phyloP scores from a whole-genome alignment of 2,113 vertebrate species.

The Chelonoidis abingdonii region DNA sequence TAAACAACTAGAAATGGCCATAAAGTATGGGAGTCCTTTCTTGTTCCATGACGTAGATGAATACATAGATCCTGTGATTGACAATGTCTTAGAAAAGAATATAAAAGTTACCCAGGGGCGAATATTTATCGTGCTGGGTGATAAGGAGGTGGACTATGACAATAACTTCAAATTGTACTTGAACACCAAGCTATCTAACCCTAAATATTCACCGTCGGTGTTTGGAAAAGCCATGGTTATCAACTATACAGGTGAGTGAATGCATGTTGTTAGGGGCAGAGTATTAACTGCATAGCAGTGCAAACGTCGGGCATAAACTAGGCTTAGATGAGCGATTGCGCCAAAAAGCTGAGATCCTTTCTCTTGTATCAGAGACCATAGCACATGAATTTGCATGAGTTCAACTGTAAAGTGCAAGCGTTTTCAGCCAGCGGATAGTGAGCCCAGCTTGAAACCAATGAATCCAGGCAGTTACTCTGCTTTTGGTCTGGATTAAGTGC shows the following conservation, averaged over 20 bases:
- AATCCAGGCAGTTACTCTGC: neutral
- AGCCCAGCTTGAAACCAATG: neutral
- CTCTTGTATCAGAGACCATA: neutral
- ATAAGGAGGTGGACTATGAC: conserved; percentile 96
- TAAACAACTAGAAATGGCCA: conserved; percentile 93
- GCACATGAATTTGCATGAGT: neutral
- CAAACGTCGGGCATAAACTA: neutral
- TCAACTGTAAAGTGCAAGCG: neutral
- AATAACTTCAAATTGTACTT: conserved; percentile 93
- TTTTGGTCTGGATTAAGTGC: neutral
- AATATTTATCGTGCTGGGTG: conserved; percentile 88
- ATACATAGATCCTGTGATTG: conserved; percentile 96
- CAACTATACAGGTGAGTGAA: conserved; percentile 92
- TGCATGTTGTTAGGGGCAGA: neutral
- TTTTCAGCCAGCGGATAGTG: neutral
- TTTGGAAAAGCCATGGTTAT: conserved; percentile 98
- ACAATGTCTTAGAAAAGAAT: conserved; percentile 94
- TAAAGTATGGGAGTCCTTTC: conserved; percentile 94
- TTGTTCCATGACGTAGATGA: conserved; percentile 95
- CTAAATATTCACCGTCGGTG: conserved; percentile 91
- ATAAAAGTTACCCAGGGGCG: conserved; percentile 86
- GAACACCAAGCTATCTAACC: conserved; percentile 94
- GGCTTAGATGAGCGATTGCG: neutral
- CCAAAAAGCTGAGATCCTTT: neutral
- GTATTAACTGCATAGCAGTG: neutral